Evolutionary conservation across 1,140 invertebrate genomes (phyloP).

Genomic region (Rhagoletis pomonella): DNA sequence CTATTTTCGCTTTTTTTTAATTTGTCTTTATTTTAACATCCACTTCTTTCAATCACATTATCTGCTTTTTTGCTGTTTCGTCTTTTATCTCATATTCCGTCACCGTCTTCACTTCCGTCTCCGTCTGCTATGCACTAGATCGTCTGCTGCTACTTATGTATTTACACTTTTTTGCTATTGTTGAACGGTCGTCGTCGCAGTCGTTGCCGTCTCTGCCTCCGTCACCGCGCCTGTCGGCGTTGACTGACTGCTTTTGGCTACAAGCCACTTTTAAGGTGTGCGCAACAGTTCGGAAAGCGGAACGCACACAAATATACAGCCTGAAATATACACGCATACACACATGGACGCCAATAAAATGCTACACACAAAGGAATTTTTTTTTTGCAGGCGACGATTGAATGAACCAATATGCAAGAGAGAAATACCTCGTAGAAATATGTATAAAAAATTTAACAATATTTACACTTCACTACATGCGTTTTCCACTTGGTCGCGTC

Average conservation of each 20-base stretch:
- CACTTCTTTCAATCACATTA: neutral
- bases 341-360: neutral
- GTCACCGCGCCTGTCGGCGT: neutral
- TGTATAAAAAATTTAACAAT: slow-evolving; percentile 17
- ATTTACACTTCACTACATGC: slow-evolving; percentile 40
- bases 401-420: slow-evolving; percentile 29
- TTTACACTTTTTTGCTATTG: slow-evolving; percentile 29
- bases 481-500: slow-evolving; percentile 33
- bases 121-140: neutral
- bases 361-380: slow-evolving; percentile 40
- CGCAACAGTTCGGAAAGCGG: slow-evolving; percentile 48
- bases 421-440: neutral
- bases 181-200: neutral
- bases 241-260: slow-evolving; percentile 24
- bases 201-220: neutral
- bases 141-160: slow-evolving; percentile 35
- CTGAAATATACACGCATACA: neutral
- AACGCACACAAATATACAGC: slow-evolving; percentile 26
- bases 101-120: neutral
- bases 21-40: neutral
- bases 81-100: slow-evolving; percentile 47
- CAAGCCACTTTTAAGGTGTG: slow-evolving; percentile 49
- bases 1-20: neutral
- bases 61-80: slow-evolving; percentile 42
- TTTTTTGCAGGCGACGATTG: slow-evolving; percentile 11